Evolutionary conservation across 2,113 vertebrate genomes (phyloP).

Genomic region (Verasper variegatus): DNA sequence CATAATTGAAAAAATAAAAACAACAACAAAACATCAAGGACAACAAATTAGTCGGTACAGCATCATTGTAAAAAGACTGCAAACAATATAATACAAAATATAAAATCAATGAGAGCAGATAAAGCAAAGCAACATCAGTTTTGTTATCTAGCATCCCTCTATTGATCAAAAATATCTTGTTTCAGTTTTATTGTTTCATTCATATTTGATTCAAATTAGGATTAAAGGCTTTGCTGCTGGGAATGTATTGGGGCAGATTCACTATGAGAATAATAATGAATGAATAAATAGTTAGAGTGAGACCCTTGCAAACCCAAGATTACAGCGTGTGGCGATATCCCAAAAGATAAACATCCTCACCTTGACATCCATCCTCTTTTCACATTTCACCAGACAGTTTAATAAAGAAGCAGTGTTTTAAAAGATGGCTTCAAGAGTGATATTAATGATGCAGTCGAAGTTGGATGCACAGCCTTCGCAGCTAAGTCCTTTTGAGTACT

Average conservation of each 20-base stretch:
- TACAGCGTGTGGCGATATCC: not conserved
- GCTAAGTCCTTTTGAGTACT: not conserved
- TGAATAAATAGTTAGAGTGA: not conserved
- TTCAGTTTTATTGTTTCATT: not conserved
- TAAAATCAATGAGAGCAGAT: not conserved
- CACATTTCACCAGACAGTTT: not conserved
- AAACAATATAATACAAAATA: not conserved
- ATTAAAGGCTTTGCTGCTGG: not conserved
- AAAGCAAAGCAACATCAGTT: not conserved
- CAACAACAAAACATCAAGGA: too few species aligned
- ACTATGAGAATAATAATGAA: not conserved
- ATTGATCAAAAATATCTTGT: not conserved
- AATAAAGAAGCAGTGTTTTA: not conserved
- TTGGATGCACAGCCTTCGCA: not conserved
- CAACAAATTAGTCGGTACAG: too few species aligned
- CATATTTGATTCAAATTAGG: too few species aligned
- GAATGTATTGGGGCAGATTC: too few species aligned
- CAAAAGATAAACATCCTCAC: not conserved
- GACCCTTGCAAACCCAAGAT: not conserved
- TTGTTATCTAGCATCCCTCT: not conserved
- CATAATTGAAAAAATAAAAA: too few species aligned
- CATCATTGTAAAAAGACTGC: too few species aligned
- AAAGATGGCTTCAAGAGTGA: constrained; percentile 5
- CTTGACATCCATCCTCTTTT: not conserved
- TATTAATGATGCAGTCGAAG: constrained; percentile 2